Evolutionary conservation across 2,888 invertebrate species (phyloP), one percentile per base, ranked within the genome.

Genomic region (Drosophila melanosoma): DNA sequence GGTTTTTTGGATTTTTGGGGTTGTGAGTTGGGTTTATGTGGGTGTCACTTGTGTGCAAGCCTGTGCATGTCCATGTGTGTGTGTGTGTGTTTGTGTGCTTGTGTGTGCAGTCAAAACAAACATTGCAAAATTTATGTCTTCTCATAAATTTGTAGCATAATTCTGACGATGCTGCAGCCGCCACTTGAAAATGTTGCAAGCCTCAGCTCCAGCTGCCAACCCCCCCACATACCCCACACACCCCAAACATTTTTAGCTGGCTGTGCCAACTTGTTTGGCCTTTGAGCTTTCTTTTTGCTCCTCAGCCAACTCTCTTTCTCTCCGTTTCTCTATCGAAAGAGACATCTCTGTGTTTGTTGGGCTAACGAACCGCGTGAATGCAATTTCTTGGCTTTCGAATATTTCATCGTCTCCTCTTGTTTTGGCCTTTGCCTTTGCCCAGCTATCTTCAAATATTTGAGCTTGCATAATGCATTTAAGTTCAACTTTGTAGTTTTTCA

Each of bases 141-240:
- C 90, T 87, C 87, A 87, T 87, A 87, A 87, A 87, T 87, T 87
- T 89, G 84, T 87, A 89, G 87, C 90, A 87, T 87, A 90, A 87
- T 87, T 89, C 87, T 89, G 85, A 71, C 74, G 87, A 88, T 81
- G 87, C 73, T 71, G 82, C 87, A 76, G 89, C 89, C 80, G 73
- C 86, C 85, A 86, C 88, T 89, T 83, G 79, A 86, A 85, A 88
- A 86, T 90, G 87, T 85, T 87, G 84, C 60, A 61, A 35, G 12
- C 2, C 20, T 15, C 20, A 40, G 40, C 53, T 32, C 32, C n/a
- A 23, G 40, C n/a, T 40, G 10, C 32, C 26, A 26, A 26, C 53
- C 60, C 23, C 59, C 35, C 40, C 45, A 10, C 10, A 8, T 8
- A 23, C 26, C n/a, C 33, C 51, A 53, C 33, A 10, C 35, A 15